Evolutionary conservation across 2,113 vertebrate species (phyloP).

Genomic region (Furnarius figulus): DNA sequence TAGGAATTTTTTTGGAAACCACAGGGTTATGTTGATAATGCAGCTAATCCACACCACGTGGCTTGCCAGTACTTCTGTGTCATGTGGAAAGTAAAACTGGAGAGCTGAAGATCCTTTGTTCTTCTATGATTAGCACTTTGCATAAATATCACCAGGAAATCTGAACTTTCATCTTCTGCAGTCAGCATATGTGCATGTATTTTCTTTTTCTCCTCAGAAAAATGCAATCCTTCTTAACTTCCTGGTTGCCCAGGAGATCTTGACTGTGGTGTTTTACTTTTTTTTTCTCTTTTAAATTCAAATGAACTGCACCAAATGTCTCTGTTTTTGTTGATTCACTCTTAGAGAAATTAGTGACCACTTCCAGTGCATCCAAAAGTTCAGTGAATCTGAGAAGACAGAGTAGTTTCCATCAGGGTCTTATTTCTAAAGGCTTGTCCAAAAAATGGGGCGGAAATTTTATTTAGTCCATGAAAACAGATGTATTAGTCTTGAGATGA

Average conservation of each 20-base stretch:
- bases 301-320: neutral
- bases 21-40: neutral
- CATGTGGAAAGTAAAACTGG: neutral
- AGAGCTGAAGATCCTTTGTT: neutral
- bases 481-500: neutral
- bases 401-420: neutral
- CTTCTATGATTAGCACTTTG: neutral
- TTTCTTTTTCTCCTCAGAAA: neutral
- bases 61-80: neutral
- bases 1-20: neutral
- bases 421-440: neutral
- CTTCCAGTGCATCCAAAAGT: neutral
- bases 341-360: neutral
- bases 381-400: neutral
- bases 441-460: neutral
- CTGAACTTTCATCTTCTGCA: neutral
- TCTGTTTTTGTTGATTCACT: neutral
- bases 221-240: neutral
- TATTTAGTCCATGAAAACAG: neutral
- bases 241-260: neutral
- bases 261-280: neutral
- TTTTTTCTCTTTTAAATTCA: neutral
- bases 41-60: neutral
- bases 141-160: neutral
- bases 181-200: neutral